Evolutionary conservation across 2,113 vertebrate genomes (phyloP).

Genomic region (Paradoxurus hermaphroditus): DNA sequence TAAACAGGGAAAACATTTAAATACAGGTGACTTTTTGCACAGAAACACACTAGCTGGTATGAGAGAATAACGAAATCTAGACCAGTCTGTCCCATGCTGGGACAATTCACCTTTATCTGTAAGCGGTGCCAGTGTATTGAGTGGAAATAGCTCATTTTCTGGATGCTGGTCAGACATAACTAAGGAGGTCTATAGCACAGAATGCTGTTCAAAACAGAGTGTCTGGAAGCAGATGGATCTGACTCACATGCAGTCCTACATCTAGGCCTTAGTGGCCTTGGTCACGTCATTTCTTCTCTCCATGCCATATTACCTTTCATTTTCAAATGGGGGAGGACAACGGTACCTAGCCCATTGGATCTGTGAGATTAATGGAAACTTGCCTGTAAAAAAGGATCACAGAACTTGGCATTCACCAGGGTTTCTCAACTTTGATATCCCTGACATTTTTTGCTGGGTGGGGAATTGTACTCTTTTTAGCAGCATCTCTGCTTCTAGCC

Average conservation of each 20-base stretch:
- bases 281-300: neutral
- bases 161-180: neutral
- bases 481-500: neutral
- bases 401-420: neutral
- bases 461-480: rapidly evolving
- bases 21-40: neutral
- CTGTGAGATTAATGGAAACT: neutral
- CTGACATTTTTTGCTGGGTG: neutral
- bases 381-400: neutral
- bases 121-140: neutral
- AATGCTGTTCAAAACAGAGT: neutral
- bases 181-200: neutral
- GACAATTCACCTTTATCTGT: neutral
- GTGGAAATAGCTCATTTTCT: neutral
- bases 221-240: neutral
- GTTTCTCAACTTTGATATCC: neutral
- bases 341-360: neutral
- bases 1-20: neutral
- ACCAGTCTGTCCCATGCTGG: neutral
- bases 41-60: neutral
- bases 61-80: neutral
- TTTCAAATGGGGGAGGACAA: neutral
- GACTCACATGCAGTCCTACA: neutral
- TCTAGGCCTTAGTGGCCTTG: neutral
- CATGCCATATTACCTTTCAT: neutral